A percentile compares a stretch with the other conserved stretches of the same genome.
Evolutionary conservation across 2,113 vertebrate species (phyloP).

Genomic region (Edolisoma coerulescens): DNA sequence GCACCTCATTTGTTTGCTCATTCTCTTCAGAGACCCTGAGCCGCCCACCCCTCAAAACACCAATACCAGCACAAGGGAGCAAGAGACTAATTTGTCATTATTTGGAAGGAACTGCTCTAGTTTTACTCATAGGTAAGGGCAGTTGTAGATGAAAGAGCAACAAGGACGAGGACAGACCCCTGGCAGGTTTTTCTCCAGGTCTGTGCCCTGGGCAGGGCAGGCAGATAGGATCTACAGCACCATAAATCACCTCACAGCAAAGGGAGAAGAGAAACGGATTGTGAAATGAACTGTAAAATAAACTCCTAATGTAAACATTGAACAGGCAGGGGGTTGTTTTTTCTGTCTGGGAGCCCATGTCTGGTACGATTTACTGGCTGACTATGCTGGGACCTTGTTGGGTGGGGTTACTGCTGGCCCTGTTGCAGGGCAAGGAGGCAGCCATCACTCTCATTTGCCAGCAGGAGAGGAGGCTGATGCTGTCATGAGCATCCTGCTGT

Average conservation of each 20-base stretch:
- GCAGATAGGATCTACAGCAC: constrained; percentile 31
- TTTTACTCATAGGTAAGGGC: background rate
- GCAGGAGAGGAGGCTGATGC: background rate
- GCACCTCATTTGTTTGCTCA: background rate
- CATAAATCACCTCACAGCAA: background rate
- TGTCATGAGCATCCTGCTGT: background rate
- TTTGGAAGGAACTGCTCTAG: background rate
- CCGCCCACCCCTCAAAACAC: background rate
- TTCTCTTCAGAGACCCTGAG: background rate
- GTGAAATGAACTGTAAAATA: constrained; percentile 62
- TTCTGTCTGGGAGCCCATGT: constrained; percentile 30
- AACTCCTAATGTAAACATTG: constrained; percentile 18
- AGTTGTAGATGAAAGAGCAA: background rate
- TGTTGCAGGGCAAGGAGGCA: background rate
- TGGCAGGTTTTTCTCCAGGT: background rate
- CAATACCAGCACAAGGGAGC: background rate
- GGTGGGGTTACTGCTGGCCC: background rate
- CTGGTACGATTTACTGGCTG: background rate
- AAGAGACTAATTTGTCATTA: background rate
- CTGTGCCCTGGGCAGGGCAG: background rate
- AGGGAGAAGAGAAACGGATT: constrained; percentile 25
- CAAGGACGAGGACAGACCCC: background rate
- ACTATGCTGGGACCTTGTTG: background rate
- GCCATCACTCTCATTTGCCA: background rate
- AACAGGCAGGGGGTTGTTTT: background rate